Percentiles rank a stretch among this genome's conserved stretches.
Conservation (phyloP, 2,797 vertebrate species). For the Pangasius larnaudii region DNA sequence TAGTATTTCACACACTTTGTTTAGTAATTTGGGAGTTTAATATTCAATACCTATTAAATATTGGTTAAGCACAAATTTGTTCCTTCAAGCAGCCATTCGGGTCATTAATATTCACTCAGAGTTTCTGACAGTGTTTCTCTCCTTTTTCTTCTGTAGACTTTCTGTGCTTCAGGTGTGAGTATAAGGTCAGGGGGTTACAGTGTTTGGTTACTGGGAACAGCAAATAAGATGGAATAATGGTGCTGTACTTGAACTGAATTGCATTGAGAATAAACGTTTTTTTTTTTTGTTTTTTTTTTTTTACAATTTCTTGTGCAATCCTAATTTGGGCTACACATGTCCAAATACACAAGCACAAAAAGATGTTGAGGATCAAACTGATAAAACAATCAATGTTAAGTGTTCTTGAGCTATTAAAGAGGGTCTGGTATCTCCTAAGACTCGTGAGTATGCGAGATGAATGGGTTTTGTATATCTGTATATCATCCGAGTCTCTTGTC, state of each 20-base stretch:
- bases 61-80: background rate
- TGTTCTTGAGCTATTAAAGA: background rate
- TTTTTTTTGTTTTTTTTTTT: no score
- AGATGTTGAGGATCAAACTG: background rate
- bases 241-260: background rate
- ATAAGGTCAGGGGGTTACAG: background rate
- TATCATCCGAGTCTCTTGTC: background rate
- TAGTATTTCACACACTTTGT: background rate
- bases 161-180: background rate
- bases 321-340: background rate
- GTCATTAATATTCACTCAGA: background rate
- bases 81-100: background rate
- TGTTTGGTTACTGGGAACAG: background rate
- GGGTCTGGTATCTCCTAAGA: background rate
- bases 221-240: background rate
- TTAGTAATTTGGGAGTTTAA: background rate
- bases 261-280: background rate
- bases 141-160: background rate
- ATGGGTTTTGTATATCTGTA: background rate
- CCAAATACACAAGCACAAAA: background rate
- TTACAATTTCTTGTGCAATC: background rate
- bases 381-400: background rate
- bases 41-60: background rate
- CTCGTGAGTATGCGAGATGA: background rate
- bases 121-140: background rate